These are phyloP conservation scores for Scaptomyza flava DNA, from an alignment of 2,888 invertebrate species.

Conservation along the genomic window DNA sequence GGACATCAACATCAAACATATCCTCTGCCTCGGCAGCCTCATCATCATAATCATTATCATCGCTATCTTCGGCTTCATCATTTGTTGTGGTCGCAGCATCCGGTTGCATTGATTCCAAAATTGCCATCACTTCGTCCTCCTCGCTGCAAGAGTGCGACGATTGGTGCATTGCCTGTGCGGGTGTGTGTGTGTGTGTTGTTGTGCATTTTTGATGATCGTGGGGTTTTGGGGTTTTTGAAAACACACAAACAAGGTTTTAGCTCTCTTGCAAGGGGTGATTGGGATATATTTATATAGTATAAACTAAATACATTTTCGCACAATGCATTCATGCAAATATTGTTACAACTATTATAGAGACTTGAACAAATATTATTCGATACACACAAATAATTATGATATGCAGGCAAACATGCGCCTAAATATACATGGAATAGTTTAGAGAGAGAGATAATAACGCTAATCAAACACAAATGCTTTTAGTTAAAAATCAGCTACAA, in stretches of 20 bases:
- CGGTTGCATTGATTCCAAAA: constrained; percentile 66
- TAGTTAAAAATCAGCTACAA: constrained; percentile 44
- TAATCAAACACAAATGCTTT: constrained; percentile 25
- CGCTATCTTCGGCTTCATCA: constrained; percentile 71
- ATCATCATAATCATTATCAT: constrained; percentile 57
- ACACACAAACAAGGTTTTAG: constrained; percentile 77
- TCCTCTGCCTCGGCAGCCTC: constrained; percentile 72
- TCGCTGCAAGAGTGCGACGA: constrained; percentile 79
- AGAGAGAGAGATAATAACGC: not conserved
- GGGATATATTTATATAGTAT: no score
- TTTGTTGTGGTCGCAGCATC: constrained; percentile 69
- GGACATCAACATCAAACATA: constrained; percentile 68
- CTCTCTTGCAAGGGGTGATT: constrained; percentile 62
- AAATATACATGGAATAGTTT: not conserved
- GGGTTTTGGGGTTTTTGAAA: constrained; percentile 43
- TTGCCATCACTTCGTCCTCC: constrained; percentile 70
- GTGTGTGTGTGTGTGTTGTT: constrained; percentile 34
- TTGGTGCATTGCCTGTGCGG: constrained; percentile 53
- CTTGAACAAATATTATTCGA: constrained; percentile 56
- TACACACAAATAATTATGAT: constrained; percentile 31
- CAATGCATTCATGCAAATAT: constrained; percentile 59
- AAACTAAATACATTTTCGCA: constrained; percentile 28
- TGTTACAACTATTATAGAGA: constrained; percentile 30
- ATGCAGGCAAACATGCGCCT: constrained; percentile 62
- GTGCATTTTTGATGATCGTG: constrained; percentile 21